phyloP scores from a whole-genome alignment of 2,113 vertebrate species.

The Ranitomeya variabilis region DNA sequence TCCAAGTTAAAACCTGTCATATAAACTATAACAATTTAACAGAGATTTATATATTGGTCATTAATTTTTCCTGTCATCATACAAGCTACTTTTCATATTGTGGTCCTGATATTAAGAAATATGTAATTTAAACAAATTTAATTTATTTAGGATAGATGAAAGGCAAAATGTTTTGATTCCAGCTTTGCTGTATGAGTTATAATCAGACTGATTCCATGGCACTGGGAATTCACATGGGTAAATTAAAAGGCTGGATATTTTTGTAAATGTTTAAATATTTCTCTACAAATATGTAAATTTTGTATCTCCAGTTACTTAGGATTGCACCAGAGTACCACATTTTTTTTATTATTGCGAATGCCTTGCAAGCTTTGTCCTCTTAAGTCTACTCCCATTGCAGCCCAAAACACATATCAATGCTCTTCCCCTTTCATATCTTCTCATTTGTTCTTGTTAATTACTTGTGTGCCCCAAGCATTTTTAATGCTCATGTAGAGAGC shows the following conservation, averaged over 20 bases:
- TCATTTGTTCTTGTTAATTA: constrained; percentile 60
- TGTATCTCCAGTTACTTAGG: constrained; percentile 47
- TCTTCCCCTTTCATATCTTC: constrained; percentile 54
- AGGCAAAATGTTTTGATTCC: not conserved
- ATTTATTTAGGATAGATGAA: constrained; percentile 18
- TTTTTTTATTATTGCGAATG: constrained; percentile 43
- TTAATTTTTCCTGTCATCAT: not conserved
- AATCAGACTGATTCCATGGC: constrained; percentile 6
- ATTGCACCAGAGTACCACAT: constrained; percentile 27
- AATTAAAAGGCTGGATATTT: constrained; percentile 48
- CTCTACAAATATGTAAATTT: constrained; percentile 56
- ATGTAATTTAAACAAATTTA: not conserved
- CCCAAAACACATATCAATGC: constrained; percentile 57
- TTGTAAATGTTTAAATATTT: constrained; percentile 57
- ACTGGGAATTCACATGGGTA: constrained; percentile 41
- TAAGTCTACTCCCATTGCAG: constrained; percentile 56
- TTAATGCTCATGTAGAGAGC: constrained; percentile 59
- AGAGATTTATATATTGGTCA: not conserved
- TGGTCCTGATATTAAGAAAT: not conserved
- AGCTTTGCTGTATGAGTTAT: constrained; percentile 9
- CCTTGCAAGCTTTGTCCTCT: constrained; percentile 58
- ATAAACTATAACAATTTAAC: too few relatives aligned
- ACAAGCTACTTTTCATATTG: not conserved
- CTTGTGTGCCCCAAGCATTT: constrained; percentile 57
- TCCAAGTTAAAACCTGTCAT: too few relatives aligned